Evolutionary conservation across 2,113 vertebrate genomes (phyloP).

Genomic region (Dipodomys merriami): DNA sequence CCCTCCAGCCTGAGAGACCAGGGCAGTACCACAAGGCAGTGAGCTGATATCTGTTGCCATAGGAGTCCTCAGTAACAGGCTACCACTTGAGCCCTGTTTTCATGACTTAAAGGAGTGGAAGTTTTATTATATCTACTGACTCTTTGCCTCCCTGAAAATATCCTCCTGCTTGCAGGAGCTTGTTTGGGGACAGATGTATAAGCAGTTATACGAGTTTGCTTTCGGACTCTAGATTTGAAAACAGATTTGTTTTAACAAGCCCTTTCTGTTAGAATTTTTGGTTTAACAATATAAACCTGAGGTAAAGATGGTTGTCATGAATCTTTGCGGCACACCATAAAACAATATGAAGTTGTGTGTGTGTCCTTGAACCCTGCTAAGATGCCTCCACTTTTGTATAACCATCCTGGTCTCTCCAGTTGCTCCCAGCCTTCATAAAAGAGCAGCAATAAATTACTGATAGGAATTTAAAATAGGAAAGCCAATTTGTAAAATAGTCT

Average conservation of each 20-base stretch:
- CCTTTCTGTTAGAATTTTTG: constrained; percentile 35
- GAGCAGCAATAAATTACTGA: neutral
- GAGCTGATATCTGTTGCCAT: neutral
- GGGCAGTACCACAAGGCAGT: neutral
- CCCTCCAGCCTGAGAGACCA: neutral
- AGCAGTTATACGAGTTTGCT: neutral
- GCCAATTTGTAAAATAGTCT: neutral
- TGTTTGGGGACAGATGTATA: constrained; percentile 21
- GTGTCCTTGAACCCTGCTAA: neutral
- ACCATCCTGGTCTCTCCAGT: neutral
- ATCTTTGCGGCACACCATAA: neutral
- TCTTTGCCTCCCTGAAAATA: constrained; percentile 37
- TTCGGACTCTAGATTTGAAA: constrained; percentile 44
- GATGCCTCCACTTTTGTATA: neutral
- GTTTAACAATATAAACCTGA: neutral
- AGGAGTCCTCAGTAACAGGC: neutral
- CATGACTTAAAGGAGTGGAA: neutral
- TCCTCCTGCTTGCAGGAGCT: constrained; percentile 46
- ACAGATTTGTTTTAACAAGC: constrained; percentile 65
- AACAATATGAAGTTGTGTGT: neutral
- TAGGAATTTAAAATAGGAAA: neutral
- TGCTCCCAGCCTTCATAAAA: neutral
- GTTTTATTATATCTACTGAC: neutral
- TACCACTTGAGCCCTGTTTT: constrained; percentile 2
- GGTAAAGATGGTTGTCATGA: neutral